Evolutionary conservation across 1,140 invertebrate species (phyloP), one percentile per base, ranked within the genome.

Genomic region (Ips nitidus): DNA sequence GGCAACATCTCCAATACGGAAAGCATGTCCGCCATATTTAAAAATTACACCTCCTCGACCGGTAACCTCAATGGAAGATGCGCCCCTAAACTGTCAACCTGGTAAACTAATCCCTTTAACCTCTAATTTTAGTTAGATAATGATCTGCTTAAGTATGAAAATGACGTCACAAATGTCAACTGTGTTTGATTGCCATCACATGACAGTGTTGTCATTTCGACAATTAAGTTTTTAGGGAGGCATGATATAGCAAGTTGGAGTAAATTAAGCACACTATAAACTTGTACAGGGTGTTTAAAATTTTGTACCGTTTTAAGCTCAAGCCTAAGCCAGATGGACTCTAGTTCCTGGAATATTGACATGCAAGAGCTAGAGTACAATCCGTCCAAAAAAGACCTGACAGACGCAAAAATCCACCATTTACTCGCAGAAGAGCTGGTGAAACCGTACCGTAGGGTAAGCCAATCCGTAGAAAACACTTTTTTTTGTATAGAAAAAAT

Each of bases 361-460:
- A 90, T 97, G 84, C 93, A 94, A 79, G 94, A 96, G 78, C 81
- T 97, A 74, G 93, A 96, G 78, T 96, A 96, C 78, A 94, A 93
- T 85, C 92, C 93, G 61, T 93, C 91, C 47, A 93, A 91, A 77
- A 94, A 94, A 80, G 94, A 96, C 83, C 81, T 95, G 59, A 95
- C 93, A 2, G 95, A 97, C 81, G 93, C 93, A 5, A 92, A 89
- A 80, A 94, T 97, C 72, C 95, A 98, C 82, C 94, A 97, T 81
- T 84, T 98, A 43, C 83, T 98, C 8, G 91, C 92, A 4, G 94
- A 97, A 81, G 93, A 95, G 81, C 84, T 97, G 64, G 92, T 91
- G 80, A 94, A 94, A 81, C 93, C 94, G 5, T 91, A 93, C 78
- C 89, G 91, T 84, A 87, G 92, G 81, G 94, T 97, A 87, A 88